Percentiles rank a stretch among this genome's conserved stretches.
These are phyloP conservation scores for Rhipidura dahli DNA, from an alignment of 2,113 vertebrate species.

Conservation along the genomic window DNA sequence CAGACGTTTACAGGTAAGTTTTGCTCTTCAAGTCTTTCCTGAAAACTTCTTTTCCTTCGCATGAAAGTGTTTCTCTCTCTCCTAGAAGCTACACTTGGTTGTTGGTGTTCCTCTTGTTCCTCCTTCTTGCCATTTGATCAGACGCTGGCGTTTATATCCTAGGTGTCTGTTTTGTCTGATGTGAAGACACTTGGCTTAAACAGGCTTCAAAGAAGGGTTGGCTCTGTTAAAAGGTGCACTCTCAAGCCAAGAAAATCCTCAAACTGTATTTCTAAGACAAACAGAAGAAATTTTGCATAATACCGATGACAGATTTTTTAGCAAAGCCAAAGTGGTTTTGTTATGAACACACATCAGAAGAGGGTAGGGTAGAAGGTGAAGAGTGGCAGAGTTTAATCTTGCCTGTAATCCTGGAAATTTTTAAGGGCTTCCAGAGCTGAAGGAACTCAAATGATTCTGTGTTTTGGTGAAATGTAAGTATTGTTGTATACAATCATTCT, in stretches of 20 bases:
- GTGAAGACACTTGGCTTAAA: background rate
- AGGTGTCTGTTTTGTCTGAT: background rate
- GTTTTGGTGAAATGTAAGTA: background rate
- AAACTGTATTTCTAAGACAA: background rate
- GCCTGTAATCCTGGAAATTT: background rate
- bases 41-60: background rate
- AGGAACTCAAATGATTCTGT: background rate
- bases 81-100: background rate
- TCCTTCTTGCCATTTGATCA: background rate
- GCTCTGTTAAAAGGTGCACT: background rate
- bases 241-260: background rate
- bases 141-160: background rate
- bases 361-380: background rate
- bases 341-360: background rate
- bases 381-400: background rate
- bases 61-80: background rate
- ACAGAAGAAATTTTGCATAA: background rate
- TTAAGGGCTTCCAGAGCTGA: background rate
- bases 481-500: background rate
- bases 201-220: background rate
- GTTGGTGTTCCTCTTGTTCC: background rate
- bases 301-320: background rate
- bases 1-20: background rate
- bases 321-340: background rate
- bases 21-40: background rate